Percentiles rank a stretch among this genome's conserved stretches.
Evolutionary conservation across 2,797 vertebrate species (phyloP).

Genomic region (Halcyon badia): DNA sequence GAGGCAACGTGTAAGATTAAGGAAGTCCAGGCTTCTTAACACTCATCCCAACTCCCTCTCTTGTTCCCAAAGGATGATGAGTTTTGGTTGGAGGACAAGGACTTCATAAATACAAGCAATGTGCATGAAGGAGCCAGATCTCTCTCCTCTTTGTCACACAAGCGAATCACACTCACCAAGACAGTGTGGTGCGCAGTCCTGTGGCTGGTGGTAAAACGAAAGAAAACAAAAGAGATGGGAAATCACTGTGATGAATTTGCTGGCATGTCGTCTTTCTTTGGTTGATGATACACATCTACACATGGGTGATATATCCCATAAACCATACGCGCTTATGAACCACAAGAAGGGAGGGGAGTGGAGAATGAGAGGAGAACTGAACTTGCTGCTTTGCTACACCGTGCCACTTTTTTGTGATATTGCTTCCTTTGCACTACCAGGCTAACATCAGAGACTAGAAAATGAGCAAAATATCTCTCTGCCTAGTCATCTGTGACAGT

Average conservation of each 20-base stretch:
- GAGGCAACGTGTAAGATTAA: neutral
- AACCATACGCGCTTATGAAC: neutral
- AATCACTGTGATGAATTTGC: neutral
- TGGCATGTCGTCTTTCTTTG: neutral
- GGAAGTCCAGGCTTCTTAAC: neutral
- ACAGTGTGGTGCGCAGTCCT: accelerated
- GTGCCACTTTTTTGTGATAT: neutral
- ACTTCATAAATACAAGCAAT: neutral
- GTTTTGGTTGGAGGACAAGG: neutral
- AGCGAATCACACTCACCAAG: neutral
- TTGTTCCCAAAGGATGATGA: neutral
- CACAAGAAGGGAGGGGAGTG: no score
- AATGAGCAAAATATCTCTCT: neutral
- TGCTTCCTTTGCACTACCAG: neutral
- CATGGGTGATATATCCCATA: neutral
- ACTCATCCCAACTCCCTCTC: neutral
- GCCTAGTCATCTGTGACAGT: neutral
- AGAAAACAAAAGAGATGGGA: neutral
- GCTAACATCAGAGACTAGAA: neutral
- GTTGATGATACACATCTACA: neutral
- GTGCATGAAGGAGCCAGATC: neutral
- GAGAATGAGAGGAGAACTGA: neutral
- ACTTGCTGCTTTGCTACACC: neutral
- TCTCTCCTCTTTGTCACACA: neutral
- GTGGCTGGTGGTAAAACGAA: neutral